These are phyloP conservation scores for Synchiropus splendidus DNA, from an alignment of 2,113 vertebrate genomes.

Conservation along the genomic window DNA sequence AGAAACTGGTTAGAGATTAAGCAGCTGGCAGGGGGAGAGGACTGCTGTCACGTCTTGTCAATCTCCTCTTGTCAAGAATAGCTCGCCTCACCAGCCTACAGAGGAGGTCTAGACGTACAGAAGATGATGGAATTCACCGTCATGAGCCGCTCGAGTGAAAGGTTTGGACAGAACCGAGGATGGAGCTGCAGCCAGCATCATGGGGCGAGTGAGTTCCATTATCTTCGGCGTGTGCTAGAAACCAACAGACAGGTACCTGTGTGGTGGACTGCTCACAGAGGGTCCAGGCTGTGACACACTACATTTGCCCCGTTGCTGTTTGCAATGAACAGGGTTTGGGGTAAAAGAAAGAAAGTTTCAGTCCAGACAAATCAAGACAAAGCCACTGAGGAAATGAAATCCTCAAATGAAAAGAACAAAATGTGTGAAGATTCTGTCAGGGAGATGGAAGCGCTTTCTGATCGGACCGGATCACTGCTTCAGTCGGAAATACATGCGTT, in stretches of 20 bases:
- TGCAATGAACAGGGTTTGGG: slow-evolving; percentile 89
- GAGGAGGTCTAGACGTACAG: slow-evolving; percentile 81
- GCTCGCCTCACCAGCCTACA: slow-evolving; percentile 62
- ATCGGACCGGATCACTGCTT: too few species aligned
- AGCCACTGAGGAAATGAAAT: slow-evolving; percentile 85
- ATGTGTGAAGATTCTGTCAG: too few species aligned
- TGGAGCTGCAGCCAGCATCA: slow-evolving; percentile 40
- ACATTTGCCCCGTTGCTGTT: slow-evolving; percentile 99
- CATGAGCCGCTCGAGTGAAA: slow-evolving; percentile 47
- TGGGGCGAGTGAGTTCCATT: slow-evolving; percentile 74
- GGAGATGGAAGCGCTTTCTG: too few species aligned
- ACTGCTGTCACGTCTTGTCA: slow-evolving; percentile 23
- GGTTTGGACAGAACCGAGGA: slow-evolving; percentile 1
- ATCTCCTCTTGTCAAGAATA: slow-evolving; percentile 18
- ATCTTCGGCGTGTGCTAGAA: slow-evolving; percentile 90
- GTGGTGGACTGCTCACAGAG: slow-evolving; percentile 92
- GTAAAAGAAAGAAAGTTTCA: slow-evolving; percentile 99
- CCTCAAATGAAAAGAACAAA: slow-evolving; percentile 57
- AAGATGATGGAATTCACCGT: slow-evolving; percentile 87
- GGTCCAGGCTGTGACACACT: slow-evolving; percentile 96
- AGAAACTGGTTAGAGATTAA: slow-evolving; percentile 44
- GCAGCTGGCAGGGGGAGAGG: slow-evolving; percentile 38
- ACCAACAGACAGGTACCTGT: slow-evolving; percentile 99
- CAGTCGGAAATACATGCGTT: too few species aligned
- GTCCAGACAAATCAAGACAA: slow-evolving; percentile 97